Percentiles rank a stretch among this genome's conserved stretches.
These are phyloP conservation scores for Drosophila anomelani DNA, from an alignment of 2,888 invertebrate genomes.

Conservation along the genomic window DNA sequence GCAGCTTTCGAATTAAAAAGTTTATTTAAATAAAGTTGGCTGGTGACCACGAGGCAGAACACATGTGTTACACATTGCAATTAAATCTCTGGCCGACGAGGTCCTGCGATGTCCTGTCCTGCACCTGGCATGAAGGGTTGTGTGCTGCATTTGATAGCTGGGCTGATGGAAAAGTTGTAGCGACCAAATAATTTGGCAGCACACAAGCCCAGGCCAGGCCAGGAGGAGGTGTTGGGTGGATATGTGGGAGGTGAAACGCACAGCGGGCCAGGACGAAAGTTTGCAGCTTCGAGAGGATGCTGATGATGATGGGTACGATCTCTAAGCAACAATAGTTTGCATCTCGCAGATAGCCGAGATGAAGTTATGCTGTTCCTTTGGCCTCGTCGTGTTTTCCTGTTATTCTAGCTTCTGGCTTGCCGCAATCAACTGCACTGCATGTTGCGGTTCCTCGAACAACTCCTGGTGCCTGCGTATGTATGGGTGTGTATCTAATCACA, in stretches of 20 bases:
- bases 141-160: slow-evolving; percentile 67
- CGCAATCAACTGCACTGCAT: slow-evolving; percentile 81
- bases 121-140: slow-evolving; percentile 46
- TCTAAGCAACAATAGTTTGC: slow-evolving; percentile 76
- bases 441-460: slow-evolving; percentile 72
- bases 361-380: slow-evolving; percentile 35
- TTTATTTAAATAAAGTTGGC: slow-evolving; percentile 14
- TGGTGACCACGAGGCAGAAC: slow-evolving; percentile 4
- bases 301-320: slow-evolving; percentile 26
- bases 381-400: slow-evolving; percentile 30
- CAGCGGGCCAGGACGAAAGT: slow-evolving; percentile 57
- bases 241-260: slow-evolving; percentile 22
- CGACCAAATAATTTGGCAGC: slow-evolving; percentile 59
- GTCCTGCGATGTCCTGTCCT: slow-evolving; percentile 16
- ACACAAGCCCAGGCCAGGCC: slow-evolving; percentile 34
- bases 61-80: slow-evolving; percentile 69
- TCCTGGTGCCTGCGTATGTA: slow-evolving; percentile 1
- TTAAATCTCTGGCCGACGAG: slow-evolving; percentile 61
- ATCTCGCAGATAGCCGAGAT: slow-evolving; percentile 60
- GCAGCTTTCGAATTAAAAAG: slow-evolving; percentile 1
- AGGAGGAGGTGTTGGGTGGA: neutral
- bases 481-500: slow-evolving; percentile 74
- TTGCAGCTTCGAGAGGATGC: slow-evolving; percentile 33
- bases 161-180: slow-evolving; percentile 76
- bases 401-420: slow-evolving; percentile 52